A percentile compares a stretch with the other conserved stretches of the same genome.
phyloP scores from a whole-genome alignment of 2,113 vertebrate species.

The Lagopus leucura region DNA sequence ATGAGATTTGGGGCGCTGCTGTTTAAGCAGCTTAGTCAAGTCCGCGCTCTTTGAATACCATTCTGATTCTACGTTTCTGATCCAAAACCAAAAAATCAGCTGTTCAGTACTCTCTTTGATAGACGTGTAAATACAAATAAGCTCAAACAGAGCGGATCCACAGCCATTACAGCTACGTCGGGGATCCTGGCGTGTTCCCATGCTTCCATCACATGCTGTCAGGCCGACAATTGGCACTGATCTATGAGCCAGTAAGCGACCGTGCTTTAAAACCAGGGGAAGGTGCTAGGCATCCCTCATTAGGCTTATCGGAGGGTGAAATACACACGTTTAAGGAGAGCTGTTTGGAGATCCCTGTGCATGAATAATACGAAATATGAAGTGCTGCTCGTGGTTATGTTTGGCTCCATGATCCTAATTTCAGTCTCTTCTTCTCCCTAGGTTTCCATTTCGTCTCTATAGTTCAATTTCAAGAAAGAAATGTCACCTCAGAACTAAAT shows the following conservation, averaged over 20 bases:
- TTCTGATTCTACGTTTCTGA: background rate
- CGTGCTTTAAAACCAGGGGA: background rate
- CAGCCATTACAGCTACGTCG: background rate
- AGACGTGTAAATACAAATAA: background rate
- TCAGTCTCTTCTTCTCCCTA: background rate
- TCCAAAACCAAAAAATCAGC: background rate
- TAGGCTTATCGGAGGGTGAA: background rate
- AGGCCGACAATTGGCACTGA: background rate
- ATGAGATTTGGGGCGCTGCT: background rate
- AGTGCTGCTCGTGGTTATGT: rapidly evolving
- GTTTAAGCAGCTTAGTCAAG: background rate
- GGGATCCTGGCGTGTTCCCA: background rate
- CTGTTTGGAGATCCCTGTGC: background rate
- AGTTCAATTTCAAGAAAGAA: background rate
- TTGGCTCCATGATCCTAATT: background rate
- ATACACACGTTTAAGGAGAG: background rate
- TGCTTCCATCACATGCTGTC: background rate
- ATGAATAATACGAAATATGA: conserved; percentile 16
- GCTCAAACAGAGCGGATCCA: background rate
- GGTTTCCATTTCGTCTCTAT: background rate
- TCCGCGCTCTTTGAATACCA: background rate
- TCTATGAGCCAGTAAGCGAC: background rate
- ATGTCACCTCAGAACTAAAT: background rate
- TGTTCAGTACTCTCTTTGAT: background rate
- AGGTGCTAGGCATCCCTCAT: background rate